These are phyloP conservation scores for Tipula vernalis DNA, from an alignment of 2,888 invertebrate genomes.

Conservation along the genomic window DNA sequence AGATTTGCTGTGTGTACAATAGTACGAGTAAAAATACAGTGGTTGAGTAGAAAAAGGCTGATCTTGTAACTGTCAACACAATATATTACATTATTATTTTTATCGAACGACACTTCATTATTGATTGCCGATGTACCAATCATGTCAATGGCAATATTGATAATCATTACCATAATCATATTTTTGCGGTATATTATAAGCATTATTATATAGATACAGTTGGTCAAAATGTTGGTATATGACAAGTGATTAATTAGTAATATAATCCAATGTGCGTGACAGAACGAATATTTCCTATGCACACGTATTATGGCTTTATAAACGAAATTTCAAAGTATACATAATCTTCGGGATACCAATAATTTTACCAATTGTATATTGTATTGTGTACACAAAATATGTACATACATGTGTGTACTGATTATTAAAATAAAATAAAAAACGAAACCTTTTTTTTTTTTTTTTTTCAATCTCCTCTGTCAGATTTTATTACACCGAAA, in stretches of 20 bases:
- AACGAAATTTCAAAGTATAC: too few relatives aligned
- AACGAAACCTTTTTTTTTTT: background rate
- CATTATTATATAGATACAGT: background rate
- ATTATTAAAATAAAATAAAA: background rate
- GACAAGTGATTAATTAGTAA: background rate
- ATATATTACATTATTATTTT: background rate
- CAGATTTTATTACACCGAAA: background rate
- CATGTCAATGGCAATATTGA: background rate
- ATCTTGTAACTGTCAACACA: constrained; percentile 7
- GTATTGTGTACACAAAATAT: background rate
- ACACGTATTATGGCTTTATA: too few relatives aligned
- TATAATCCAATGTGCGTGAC: background rate
- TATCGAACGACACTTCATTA: background rate
- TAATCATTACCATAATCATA: background rate
- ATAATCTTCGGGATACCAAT: background rate
- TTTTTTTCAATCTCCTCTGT: background rate
- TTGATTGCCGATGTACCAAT: background rate
- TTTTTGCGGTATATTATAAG: background rate
- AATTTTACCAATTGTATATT: background rate
- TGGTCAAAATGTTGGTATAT: background rate
- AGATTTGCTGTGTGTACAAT: background rate
- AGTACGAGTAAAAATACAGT: background rate
- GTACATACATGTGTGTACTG: background rate
- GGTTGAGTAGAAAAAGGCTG: background rate
- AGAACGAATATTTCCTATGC: background rate